phyloP scores from a whole-genome alignment of 2,797 vertebrate species.

The Chiroxiphia lanceolata region DNA sequence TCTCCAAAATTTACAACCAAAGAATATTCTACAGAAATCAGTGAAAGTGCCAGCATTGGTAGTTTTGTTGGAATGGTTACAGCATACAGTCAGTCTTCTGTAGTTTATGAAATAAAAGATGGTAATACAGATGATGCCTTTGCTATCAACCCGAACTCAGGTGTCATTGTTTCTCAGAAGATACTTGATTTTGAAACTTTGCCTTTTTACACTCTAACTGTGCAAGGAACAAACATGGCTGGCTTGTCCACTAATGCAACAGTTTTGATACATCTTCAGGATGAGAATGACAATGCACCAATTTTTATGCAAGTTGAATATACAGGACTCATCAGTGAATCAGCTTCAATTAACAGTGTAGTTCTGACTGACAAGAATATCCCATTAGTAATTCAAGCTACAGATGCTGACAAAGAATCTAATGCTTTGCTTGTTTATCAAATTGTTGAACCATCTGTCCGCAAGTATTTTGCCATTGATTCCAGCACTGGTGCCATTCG shows the following conservation, averaged over 20 bases:
- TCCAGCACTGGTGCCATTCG: constrained; percentile 94
- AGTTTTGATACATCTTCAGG: constrained; percentile 86
- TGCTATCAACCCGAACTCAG: constrained; percentile 93
- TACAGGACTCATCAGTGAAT: constrained; percentile 91
- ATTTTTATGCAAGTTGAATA: constrained; percentile 87
- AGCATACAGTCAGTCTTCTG: constrained; percentile 90
- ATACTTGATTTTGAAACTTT: constrained; percentile 88
- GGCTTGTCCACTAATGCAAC: constrained; percentile 88
- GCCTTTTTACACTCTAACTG: constrained; percentile 82
- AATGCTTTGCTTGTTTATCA: constrained; percentile 95
- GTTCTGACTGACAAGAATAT: constrained; percentile 87
- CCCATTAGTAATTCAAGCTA: constrained; percentile 91
- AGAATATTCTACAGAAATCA: constrained; percentile 90
- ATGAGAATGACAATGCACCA: constrained; percentile 95
- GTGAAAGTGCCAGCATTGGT: constrained; percentile 83
- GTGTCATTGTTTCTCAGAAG: constrained; percentile 88
- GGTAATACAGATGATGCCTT: constrained; percentile 88
- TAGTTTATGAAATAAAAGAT: constrained; percentile 93
- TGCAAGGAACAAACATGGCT: constrained; percentile 97
- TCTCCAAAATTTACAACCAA: constrained; percentile 88
- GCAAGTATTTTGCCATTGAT: constrained; percentile 93
- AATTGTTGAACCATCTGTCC: constrained; percentile 92
- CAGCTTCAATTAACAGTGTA: constrained; percentile 87
- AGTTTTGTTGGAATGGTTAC: constrained; percentile 88
- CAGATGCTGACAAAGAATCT: constrained; percentile 88